Conservation (phyloP, 1,140 invertebrate genomes). For the Lamellibrachia luymesi region DNA sequence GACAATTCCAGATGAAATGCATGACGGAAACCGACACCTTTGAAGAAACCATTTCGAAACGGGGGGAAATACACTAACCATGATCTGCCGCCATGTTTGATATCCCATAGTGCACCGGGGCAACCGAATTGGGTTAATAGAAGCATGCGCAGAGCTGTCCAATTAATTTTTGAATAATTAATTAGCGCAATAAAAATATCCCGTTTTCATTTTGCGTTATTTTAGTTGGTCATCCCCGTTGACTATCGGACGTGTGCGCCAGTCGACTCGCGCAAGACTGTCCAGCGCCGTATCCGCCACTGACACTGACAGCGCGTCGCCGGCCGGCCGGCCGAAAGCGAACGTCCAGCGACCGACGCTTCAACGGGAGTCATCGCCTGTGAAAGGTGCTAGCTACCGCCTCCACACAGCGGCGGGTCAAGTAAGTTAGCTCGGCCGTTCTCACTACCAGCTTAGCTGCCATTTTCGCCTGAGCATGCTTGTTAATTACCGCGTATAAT, state of each 20-base stretch:
- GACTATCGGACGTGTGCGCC: background rate
- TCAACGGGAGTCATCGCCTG: conserved; percentile 9
- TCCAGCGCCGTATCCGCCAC: conserved; percentile 25
- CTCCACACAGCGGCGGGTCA: conserved; percentile 6
- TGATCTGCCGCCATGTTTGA: background rate
- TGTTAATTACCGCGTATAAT: conserved; percentile 32
- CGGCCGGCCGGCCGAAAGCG: background rate
- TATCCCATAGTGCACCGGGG: background rate
- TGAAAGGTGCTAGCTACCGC: conserved; percentile 1
- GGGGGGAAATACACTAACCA: background rate
- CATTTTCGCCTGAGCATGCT: conserved; percentile 15
- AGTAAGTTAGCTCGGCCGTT: background rate
- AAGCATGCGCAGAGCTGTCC: conserved; percentile 48
- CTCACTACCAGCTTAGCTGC: conserved; percentile 12
- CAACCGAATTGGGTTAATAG: conserved; percentile 30
- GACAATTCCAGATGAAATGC: background rate
- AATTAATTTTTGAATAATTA: conserved; percentile 55
- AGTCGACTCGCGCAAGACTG: conserved; percentile 16
- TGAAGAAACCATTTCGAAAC: background rate
- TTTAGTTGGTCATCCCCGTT: conserved; percentile 32
- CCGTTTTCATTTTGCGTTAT: conserved; percentile 43
- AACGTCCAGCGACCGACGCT: conserved; percentile 8
- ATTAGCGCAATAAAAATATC: conserved; percentile 53
- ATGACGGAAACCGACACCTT: background rate
- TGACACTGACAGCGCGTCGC: conserved; percentile 11